These are phyloP conservation scores for Picus viridis DNA, from an alignment of 2,797 vertebrate genomes.

Conservation along the genomic window DNA sequence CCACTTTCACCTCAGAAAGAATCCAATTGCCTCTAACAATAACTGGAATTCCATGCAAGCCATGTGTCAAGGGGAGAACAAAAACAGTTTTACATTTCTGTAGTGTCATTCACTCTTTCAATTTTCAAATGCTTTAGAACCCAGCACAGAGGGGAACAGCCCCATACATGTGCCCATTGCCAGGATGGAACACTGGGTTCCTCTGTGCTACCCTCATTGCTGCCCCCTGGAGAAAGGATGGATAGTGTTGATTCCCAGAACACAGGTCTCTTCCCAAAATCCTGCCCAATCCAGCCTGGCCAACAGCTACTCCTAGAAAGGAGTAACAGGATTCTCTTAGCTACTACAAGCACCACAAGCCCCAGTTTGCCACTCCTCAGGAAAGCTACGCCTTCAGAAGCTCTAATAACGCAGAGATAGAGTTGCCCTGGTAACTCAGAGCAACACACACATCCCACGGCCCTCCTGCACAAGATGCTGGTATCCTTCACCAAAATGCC, in stretches of 20 bases:
- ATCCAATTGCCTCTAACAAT: not conserved
- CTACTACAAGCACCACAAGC: constrained; percentile 38
- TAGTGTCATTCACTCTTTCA: not conserved
- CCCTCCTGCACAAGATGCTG: constrained; percentile 18
- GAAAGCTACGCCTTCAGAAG: constrained; percentile 49
- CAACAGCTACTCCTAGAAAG: constrained; percentile 20
- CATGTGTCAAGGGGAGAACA: not conserved
- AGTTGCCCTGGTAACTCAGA: constrained; percentile 50
- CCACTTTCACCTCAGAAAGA: not conserved
- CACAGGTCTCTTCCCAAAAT: not conserved
- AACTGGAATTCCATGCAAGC: not conserved
- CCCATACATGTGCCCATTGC: not conserved
- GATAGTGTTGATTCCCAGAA: not conserved
- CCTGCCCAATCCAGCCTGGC: not conserved
- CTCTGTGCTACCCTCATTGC: not conserved
- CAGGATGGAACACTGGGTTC: not conserved
- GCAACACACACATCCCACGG: constrained; percentile 24
- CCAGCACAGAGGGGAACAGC: not conserved
- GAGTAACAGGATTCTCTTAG: constrained; percentile 42
- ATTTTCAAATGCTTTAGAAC: not conserved
- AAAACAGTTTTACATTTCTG: not conserved
- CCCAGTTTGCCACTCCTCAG: not conserved
- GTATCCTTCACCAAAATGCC: constrained; percentile 15
- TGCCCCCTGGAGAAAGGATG: not conserved
- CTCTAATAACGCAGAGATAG: constrained; percentile 38